Conservation (phyloP, 2,888 invertebrate genomes). For the Mesorhabditis sp. region DNA sequence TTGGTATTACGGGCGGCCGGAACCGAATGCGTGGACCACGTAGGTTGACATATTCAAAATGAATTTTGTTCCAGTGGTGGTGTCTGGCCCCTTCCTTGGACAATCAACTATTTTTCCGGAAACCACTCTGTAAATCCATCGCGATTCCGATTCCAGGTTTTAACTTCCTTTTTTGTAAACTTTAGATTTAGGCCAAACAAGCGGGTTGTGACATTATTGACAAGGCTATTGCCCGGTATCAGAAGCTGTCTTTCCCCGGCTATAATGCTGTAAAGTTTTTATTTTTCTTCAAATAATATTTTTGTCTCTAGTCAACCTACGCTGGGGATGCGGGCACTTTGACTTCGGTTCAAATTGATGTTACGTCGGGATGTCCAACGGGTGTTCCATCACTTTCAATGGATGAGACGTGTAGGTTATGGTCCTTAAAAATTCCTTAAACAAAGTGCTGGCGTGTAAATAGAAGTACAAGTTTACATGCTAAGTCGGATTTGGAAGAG, state of each 20-base stretch:
- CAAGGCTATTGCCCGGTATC: slow-evolving; percentile 16
- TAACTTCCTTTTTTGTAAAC: no score
- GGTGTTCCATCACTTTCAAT: slow-evolving; percentile 17
- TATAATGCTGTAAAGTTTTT: slow-evolving; percentile 8
- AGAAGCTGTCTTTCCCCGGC: slow-evolving; percentile 15
- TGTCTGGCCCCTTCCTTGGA: slow-evolving; percentile 18
- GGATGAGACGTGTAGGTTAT: slow-evolving; percentile 18
- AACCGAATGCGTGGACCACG: slow-evolving; percentile 15
- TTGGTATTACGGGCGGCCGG: slow-evolving; percentile 20
- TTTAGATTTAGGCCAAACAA: background rate
- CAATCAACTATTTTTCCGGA: slow-evolving; percentile 6
- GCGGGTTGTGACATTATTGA: slow-evolving; percentile 17
- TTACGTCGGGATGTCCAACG: slow-evolving; percentile 11
- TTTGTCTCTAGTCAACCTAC: slow-evolving; percentile 8
- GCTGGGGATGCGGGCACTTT: slow-evolving; percentile 11
- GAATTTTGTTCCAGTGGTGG: background rate
- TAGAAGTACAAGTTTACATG: background rate
- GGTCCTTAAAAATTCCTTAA: background rate
- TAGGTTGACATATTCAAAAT: background rate
- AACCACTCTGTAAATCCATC: slow-evolving; percentile 14
- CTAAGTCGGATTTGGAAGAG: background rate
- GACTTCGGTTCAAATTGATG: slow-evolving; percentile 10
- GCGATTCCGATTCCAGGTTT: slow-evolving; percentile 9
- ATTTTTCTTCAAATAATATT: background rate
- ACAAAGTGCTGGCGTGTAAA: background rate